Conservation (phyloP, 2,113 vertebrate species). For the Myocastor coypus region DNA sequence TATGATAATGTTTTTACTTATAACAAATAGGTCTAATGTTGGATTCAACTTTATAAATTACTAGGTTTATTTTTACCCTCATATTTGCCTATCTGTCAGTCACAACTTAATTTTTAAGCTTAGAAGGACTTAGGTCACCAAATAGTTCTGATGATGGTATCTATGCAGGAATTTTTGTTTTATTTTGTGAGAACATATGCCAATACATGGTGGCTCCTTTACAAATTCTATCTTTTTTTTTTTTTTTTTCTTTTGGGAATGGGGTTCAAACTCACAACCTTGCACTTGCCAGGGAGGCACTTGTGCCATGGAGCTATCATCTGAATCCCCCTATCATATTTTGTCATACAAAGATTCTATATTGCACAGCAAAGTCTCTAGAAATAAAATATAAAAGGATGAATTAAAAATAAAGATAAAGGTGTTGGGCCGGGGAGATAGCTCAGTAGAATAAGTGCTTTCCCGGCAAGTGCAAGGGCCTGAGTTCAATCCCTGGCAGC, state of each 20-base stretch:
- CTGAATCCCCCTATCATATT: no score
- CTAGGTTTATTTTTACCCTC: neutral
- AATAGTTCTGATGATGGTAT: neutral
- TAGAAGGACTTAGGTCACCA: neutral
- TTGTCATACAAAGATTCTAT: neutral
- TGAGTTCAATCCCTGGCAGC: no score
- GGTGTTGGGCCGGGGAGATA: no score
- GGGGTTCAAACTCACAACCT: no score
- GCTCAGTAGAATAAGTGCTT: no score
- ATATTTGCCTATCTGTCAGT: neutral
- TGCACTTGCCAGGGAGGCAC: no score
- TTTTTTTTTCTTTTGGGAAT: no score
- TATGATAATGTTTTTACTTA: neutral
- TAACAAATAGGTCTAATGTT: neutral
- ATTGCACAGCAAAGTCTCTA: neutral
- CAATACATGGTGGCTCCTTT: neutral
- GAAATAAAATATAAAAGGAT: constrained; percentile 1
- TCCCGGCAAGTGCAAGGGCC: no score
- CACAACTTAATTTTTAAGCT: neutral
- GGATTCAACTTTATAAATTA: neutral
- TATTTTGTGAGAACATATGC: neutral
- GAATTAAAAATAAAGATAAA: no score
- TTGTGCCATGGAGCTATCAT: no score
- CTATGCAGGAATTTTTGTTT: neutral
- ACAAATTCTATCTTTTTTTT: neutral